phyloP scores from a whole-genome alignment of 2,113 vertebrate species.

The Phalacrocorax brasilianus region DNA sequence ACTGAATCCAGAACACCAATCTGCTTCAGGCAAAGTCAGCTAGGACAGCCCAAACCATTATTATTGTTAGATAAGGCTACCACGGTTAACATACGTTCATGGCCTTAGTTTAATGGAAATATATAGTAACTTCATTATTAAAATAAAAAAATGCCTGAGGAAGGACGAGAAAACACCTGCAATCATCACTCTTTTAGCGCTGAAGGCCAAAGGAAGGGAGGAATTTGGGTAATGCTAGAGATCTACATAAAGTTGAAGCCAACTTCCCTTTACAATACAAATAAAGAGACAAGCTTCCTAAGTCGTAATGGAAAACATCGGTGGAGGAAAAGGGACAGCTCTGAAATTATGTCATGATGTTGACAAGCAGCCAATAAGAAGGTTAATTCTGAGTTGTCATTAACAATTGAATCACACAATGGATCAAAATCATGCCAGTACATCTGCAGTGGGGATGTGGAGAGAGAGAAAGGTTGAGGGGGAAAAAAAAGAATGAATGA shows the following conservation, averaged over 20 bases:
- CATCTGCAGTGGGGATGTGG: rapidly evolving
- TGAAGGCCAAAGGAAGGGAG: not conserved
- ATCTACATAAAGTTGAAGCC: not conserved
- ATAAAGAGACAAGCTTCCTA: not conserved
- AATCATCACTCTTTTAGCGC: not conserved
- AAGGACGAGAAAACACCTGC: not conserved
- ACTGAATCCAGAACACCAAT: not conserved
- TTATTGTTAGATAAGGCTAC: not conserved
- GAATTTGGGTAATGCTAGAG: not conserved
- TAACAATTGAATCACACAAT: not conserved
- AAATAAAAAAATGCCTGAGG: rapidly evolving
- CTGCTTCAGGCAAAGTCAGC: not conserved
- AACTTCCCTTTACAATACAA: not conserved
- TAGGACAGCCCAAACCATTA: not conserved
- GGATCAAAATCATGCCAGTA: not conserved
- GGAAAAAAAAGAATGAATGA: not conserved
- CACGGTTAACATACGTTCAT: rapidly evolving
- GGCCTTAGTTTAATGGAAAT: not conserved
- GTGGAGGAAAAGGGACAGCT: not conserved
- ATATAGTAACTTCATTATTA: not conserved
- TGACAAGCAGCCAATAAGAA: not conserved
- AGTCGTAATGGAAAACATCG: not conserved
- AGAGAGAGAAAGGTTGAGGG: not conserved
- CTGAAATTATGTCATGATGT: not conserved
- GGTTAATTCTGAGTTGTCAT: not conserved